phyloP scores from a whole-genome alignment of 2,888 invertebrate species.

The Drosophila eohydei region DNA sequence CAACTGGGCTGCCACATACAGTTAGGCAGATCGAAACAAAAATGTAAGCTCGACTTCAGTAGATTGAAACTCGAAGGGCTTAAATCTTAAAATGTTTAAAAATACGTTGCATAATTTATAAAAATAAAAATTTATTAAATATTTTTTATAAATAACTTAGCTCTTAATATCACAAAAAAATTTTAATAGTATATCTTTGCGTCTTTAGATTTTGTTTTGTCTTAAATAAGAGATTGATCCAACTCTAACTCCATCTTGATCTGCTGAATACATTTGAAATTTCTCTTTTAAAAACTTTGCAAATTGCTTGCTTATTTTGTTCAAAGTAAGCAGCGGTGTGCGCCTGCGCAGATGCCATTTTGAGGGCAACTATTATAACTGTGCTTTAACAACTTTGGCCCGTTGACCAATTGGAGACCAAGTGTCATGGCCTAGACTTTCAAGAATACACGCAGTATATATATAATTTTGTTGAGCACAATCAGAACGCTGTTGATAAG shows the following conservation, averaged over 20 bases:
- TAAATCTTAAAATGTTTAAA: not conserved
- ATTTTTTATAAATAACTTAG: not conserved
- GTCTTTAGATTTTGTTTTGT: no score
- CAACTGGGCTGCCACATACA: slow-evolving; percentile 3
- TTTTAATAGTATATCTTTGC: no score
- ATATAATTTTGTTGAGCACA: slow-evolving; percentile 4
- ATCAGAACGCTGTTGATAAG: slow-evolving; percentile 11
- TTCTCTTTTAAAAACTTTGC: not conserved
- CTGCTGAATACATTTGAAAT: not conserved
- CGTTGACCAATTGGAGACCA: slow-evolving; percentile 2
- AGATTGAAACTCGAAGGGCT: not conserved
- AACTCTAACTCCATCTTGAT: not conserved
- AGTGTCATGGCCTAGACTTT: slow-evolving; percentile 15
- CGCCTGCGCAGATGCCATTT: slow-evolving; percentile 17
- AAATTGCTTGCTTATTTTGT: not conserved
- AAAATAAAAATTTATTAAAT: not conserved
- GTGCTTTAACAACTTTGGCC: not conserved
- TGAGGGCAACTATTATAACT: slow-evolving; percentile 2
- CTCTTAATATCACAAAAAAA: no score
- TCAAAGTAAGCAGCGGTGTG: slow-evolving; percentile 1
- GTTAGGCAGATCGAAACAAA: not conserved
- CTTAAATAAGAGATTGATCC: no score
- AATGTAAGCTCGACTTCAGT: not conserved
- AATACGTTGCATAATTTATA: not conserved
- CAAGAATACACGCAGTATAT: not conserved